Evolutionary conservation across 2,888 invertebrate genomes (phyloP).

Genomic region (Lochmaea crataegi): DNA sequence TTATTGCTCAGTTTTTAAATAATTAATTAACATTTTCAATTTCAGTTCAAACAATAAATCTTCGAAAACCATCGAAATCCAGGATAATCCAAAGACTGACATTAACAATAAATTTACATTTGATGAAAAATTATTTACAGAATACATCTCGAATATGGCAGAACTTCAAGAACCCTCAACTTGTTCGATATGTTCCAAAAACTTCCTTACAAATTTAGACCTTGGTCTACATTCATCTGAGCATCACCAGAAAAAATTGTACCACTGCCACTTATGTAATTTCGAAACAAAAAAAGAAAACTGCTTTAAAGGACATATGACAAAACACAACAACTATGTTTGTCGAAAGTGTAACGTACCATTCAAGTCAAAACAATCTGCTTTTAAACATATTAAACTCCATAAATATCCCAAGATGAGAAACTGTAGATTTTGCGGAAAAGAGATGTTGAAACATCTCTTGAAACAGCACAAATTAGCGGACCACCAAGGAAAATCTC

Average conservation of each 20-base stretch:
- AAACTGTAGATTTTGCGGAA: constrained; percentile 14
- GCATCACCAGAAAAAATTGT: background rate
- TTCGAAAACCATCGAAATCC: background rate
- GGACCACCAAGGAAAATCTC: constrained; percentile 9
- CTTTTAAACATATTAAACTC: constrained; percentile 20
- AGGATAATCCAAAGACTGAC: background rate
- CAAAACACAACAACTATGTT: constrained; percentile 12
- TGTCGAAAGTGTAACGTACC: constrained; percentile 15
- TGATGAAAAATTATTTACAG: constrained; percentile 10
- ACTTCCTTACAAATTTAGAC: constrained; percentile 3
- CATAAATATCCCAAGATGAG: background rate
- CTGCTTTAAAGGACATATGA: constrained; percentile 10
- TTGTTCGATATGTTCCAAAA: background rate
- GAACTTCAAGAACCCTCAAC: background rate
- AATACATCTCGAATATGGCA: constrained; percentile 6
- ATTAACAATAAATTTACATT: background rate
- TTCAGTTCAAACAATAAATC: background rate
- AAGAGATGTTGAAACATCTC: constrained; percentile 17
- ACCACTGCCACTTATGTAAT: constrained; percentile 10
- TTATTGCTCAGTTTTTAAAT: background rate
- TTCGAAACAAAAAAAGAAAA: constrained; percentile 16
- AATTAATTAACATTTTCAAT: background rate
- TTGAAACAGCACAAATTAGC: background rate
- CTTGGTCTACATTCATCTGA: constrained; percentile 12
- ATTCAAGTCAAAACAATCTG: constrained; percentile 10